Evolutionary conservation across 2,113 vertebrate species (phyloP), one percentile per base, ranked within the genome.

Genomic region (Manacus vitellinus): DNA sequence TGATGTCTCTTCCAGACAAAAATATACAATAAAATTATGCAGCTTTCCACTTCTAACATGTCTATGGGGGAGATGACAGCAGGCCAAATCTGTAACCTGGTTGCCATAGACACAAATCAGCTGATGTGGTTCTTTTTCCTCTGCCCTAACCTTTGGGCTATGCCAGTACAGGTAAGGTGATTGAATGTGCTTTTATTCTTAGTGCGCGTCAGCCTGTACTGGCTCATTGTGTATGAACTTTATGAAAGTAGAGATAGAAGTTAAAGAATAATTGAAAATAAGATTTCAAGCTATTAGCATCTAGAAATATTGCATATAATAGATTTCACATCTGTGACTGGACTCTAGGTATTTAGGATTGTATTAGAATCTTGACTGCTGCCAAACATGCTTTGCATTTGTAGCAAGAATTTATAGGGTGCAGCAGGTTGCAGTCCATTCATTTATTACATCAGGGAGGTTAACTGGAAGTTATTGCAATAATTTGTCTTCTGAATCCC

Each of bases 71-170:
- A 99, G 92, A 99, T 99, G 97, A 99, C 99, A 1, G 99, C 99
- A 5, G 99, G 98, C 24, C 99, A 99, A 97, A 99, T 99, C 96
- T 99, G 99, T 97, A 99, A 99, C 97, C 98, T 99, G 81, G 99
- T 99, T 63, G 99, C 99, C 90, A 99, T 99, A 76, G 99, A 99
- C 92, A 99, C 99, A 96, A 99, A 99, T 95, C 99, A 99, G 93
- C 98, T 99, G 61, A 99, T 99, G 99, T 99, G 99, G 99, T 99
- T 99, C 97, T 99, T 99, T 97, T 99, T 99, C 95, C 98, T 99
- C 59, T 99, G 99, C 93, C 99, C 99, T 51, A 99, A 99, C 96
- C 98, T 99, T 89, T 99, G 99, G 98, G 99, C 99, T 56, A 99
- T 99, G 99, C 99, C 99, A 51, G 98, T 99, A 7, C 99, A 99